Evolutionary conservation across 2,113 vertebrate genomes (phyloP).

Genomic region (Corythaixoides concolor): DNA sequence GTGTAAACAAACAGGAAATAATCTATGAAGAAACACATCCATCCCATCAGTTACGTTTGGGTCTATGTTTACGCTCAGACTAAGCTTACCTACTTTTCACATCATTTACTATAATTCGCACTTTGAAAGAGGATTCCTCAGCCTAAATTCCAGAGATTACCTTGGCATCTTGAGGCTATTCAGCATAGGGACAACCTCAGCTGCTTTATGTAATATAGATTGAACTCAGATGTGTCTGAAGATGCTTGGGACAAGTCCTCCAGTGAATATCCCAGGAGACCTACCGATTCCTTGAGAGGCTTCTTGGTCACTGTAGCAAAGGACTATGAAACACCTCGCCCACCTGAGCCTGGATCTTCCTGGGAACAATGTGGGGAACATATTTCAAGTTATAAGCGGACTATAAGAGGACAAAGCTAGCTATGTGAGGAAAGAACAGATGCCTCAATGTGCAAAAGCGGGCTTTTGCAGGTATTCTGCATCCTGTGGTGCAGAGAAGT

Average conservation of each 20-base stretch:
- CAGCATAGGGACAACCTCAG: not conserved
- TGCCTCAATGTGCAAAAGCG: no score
- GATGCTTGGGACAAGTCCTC: not conserved
- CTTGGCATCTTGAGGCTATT: not conserved
- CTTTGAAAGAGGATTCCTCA: not conserved
- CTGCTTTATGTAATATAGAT: not conserved
- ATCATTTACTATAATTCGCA: not conserved
- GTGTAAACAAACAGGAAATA: not conserved
- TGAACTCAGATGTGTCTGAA: not conserved
- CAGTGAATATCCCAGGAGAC: no score
- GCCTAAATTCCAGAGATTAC: not conserved
- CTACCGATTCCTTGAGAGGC: no score
- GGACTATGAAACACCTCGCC: no score
- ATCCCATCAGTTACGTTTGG: not conserved
- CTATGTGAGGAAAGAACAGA: no score
- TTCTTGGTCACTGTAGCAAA: no score
- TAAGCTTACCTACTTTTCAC: not conserved
- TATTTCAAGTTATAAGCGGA: no score
- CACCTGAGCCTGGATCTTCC: no score
- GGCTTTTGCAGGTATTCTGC: no score
- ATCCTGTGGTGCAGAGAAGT: no score
- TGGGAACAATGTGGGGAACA: no score
- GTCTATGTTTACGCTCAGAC: not conserved
- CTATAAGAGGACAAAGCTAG: no score
- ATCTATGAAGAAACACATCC: not conserved